phyloP scores from a whole-genome alignment of 2,113 vertebrate species.

The Psittacus erithacus region DNA sequence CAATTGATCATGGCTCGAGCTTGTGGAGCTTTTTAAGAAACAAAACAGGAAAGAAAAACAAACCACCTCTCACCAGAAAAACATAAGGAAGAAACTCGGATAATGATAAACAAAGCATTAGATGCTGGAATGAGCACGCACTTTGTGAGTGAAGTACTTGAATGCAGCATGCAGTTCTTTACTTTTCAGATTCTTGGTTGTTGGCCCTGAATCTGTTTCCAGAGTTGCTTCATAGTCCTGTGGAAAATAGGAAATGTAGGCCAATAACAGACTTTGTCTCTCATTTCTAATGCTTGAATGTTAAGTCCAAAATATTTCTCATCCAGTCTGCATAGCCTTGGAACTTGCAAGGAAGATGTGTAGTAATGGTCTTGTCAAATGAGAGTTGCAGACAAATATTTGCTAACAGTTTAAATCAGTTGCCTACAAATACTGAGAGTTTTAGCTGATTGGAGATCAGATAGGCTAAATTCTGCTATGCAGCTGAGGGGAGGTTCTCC shows the following conservation, averaged over 20 bases:
- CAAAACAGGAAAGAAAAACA: background rate
- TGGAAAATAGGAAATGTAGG: background rate
- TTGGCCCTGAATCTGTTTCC: background rate
- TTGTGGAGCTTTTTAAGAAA: background rate
- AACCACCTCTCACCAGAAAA: background rate
- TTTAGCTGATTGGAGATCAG: background rate
- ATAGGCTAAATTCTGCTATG: background rate
- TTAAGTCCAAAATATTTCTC: background rate
- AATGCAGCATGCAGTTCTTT: background rate
- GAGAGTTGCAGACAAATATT: background rate
- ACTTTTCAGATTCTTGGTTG: background rate
- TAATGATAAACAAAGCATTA: background rate
- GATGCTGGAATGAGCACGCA: background rate
- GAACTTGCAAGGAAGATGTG: background rate
- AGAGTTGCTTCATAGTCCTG: background rate
- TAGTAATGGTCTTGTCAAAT: background rate
- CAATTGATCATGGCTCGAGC: slow-evolving; percentile 35
- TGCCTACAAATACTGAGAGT: background rate
- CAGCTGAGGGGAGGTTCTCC: background rate
- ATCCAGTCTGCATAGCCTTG: background rate
- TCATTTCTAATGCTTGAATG: background rate
- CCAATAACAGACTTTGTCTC: background rate
- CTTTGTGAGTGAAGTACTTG: background rate
- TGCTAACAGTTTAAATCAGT: background rate
- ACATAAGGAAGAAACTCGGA: background rate